Conservation (phyloP, 1,140 invertebrate genomes). For the Drosophila burlai region DNA sequence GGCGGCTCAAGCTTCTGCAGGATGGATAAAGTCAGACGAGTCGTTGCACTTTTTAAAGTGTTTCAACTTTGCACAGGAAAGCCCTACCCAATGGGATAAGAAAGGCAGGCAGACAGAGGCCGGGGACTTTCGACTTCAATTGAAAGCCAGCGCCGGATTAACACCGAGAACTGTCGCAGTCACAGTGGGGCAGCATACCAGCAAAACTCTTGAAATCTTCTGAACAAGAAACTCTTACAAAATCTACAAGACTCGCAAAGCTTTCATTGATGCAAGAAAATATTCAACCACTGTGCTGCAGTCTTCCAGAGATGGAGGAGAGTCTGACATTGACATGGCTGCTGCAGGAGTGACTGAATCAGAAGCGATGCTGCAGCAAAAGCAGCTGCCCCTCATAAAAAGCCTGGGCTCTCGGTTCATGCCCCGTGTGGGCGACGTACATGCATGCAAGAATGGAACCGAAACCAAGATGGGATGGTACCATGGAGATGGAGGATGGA, state of each 20-base stretch:
- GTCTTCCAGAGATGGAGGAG: background rate
- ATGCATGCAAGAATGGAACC: constrained; percentile 24
- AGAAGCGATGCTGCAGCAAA: constrained; percentile 31
- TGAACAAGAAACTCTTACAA: background rate
- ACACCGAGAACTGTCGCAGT: constrained; percentile 21
- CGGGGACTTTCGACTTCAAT: constrained; percentile 58
- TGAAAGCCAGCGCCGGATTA: constrained; percentile 54
- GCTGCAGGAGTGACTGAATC: constrained; percentile 30
- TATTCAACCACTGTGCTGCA: constrained; percentile 36
- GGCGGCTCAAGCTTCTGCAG: constrained; percentile 49
- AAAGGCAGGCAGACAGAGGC: constrained; percentile 1
- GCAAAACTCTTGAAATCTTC: background rate
- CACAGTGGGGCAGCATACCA: constrained; percentile 5
- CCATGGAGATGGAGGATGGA: constrained; percentile 9
- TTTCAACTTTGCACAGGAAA: constrained; percentile 65
- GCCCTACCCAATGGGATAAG: constrained; percentile 46
- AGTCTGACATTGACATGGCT: constrained; percentile 72
- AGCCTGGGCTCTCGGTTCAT: constrained; percentile 28
- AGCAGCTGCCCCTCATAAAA: constrained; percentile 55
- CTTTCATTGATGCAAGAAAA: too few relatives aligned
- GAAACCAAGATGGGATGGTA: constrained; percentile 9
- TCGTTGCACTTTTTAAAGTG: constrained; percentile 75
- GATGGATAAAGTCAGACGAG: constrained; percentile 38
- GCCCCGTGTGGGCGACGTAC: constrained; percentile 59
- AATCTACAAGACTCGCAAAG: background rate